These are phyloP conservation scores for Drosophila vallismaia DNA, from an alignment of 2,888 invertebrate species.

Conservation along the genomic window DNA sequence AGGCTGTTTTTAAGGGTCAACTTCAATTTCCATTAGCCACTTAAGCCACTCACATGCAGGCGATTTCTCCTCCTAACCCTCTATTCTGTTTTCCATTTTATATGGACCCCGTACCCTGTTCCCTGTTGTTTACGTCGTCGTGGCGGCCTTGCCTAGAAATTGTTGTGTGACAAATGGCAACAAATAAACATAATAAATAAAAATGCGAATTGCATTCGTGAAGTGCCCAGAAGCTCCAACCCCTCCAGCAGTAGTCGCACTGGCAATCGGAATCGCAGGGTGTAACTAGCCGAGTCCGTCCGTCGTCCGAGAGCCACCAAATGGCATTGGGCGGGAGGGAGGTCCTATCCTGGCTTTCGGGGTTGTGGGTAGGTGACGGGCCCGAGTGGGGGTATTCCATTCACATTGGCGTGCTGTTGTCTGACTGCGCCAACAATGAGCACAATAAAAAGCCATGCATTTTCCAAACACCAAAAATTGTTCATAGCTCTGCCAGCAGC, in stretches of 20 bases:
- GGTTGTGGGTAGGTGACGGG: not conserved
- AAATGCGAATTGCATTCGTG: slow-evolving; percentile 62
- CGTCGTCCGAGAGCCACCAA: slow-evolving; percentile 14
- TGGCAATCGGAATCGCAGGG: slow-evolving; percentile 37
- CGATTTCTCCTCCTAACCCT: slow-evolving; percentile 1
- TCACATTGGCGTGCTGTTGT: slow-evolving; percentile 57
- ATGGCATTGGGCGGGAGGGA: slow-evolving; percentile 24
- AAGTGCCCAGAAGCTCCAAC: slow-evolving; percentile 31
- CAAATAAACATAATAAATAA: slow-evolving; percentile 78
- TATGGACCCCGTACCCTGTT: slow-evolving; percentile 15
- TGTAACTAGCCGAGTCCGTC: slow-evolving; percentile 54
- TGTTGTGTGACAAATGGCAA: slow-evolving; percentile 70
- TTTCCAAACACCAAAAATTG: slow-evolving; percentile 80
- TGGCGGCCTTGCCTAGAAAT: slow-evolving; percentile 60
- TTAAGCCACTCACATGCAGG: slow-evolving; percentile 37
- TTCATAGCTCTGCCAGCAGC: slow-evolving; percentile 55
- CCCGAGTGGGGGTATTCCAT: slow-evolving; percentile 18
- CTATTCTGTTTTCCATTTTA: slow-evolving; percentile 15
- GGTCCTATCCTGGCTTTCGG: not conserved
- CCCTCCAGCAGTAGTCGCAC: slow-evolving; percentile 11
- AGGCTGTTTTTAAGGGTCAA: slow-evolving; percentile 1
- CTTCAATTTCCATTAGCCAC: slow-evolving; percentile 46
- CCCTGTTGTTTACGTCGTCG: slow-evolving; percentile 12
- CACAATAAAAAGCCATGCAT: slow-evolving; percentile 79
- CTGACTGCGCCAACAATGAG: slow-evolving; percentile 67